A percentile compares a stretch with the other conserved stretches of the same genome.
These are phyloP conservation scores for Mustela nigripes DNA, from an alignment of 2,113 vertebrate genomes.

Conservation along the genomic window DNA sequence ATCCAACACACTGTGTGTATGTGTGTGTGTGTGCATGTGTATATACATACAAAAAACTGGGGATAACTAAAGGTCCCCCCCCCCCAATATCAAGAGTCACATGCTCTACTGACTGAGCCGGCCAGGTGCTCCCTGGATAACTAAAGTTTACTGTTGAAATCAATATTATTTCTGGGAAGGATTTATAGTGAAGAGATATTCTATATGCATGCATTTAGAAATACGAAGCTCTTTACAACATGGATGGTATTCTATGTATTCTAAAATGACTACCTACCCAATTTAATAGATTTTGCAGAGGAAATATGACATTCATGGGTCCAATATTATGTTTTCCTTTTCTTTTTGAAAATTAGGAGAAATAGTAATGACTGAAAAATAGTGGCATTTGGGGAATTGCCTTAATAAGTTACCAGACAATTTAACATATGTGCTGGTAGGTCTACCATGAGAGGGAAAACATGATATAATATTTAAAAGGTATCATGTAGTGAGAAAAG, in stretches of 20 bases:
- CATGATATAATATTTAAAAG: not conserved
- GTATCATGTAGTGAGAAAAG: not conserved
- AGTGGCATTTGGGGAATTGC: not conserved
- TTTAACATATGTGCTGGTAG: not conserved
- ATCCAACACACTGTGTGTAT: no score
- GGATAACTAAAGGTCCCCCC: not conserved
- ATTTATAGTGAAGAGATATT: conserved; percentile 2
- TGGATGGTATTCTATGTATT: not conserved
- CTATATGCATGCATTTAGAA: not conserved
- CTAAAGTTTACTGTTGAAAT: not conserved
- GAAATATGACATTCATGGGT: not conserved
- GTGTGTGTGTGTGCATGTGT: not conserved
- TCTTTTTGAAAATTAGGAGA: conserved; percentile 7
- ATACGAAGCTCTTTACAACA: not conserved
- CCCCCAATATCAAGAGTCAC: not conserved
- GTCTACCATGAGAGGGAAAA: not conserved
- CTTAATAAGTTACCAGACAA: not conserved
- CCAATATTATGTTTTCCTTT: not conserved
- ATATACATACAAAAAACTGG: not conserved
- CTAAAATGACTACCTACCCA: not conserved
- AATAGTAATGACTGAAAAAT: not conserved
- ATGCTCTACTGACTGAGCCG: not conserved
- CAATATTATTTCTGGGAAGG: not conserved
- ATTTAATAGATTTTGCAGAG: not conserved
- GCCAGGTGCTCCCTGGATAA: not conserved